Evolutionary conservation across 2,797 vertebrate genomes (phyloP), one percentile per base, ranked within the genome.

Genomic region (Sylvia borin): DNA sequence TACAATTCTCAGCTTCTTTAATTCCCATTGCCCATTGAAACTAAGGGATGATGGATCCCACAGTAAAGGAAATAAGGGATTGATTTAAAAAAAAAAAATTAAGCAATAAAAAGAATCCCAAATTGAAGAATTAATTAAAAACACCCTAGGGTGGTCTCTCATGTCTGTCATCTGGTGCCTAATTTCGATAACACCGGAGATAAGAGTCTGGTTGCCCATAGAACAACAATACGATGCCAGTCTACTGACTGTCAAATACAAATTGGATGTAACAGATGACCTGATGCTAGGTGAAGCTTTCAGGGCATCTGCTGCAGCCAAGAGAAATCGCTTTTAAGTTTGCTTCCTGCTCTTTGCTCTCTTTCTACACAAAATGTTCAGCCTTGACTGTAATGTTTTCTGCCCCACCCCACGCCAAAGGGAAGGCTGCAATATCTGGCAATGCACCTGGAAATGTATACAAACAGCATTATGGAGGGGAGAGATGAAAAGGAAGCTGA

Each of bases 401-500:
- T 81, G 73, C 62, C 34, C 9, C 48, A 32, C 80, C 82, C 13
- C 31, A n/a, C 57, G 79, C 66, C 43, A 70, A 12, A 72, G 58
- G 76, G 66, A 78, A 86, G 57, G 64, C 22, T 64, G 65, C 66
- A 29, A 9, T 7, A 4, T 84, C 60, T 94, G 79, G 51, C 85
- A 92, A 5, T 19, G 38, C 45, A 79, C 73, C 60, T 84, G 62
- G 55, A 55, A 81, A 78, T 60, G 77, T 88, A 71, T 82, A 85
- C 74, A 93, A 95, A 90, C 88, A 96, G 29, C 47, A 11, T 36
- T 17, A 50, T 32, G 34, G 73, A 78, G 27, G 16, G 27, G 16
- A 25, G 61, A 93, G 87, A 91, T 93, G 34, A 85, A 91, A 96
- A 84, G 76, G 38, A 91, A 79, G 32, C 76, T 91, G 76, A 75